Conservation (phyloP, 1,140 invertebrate species). For the Drosophila funebris region DNA sequence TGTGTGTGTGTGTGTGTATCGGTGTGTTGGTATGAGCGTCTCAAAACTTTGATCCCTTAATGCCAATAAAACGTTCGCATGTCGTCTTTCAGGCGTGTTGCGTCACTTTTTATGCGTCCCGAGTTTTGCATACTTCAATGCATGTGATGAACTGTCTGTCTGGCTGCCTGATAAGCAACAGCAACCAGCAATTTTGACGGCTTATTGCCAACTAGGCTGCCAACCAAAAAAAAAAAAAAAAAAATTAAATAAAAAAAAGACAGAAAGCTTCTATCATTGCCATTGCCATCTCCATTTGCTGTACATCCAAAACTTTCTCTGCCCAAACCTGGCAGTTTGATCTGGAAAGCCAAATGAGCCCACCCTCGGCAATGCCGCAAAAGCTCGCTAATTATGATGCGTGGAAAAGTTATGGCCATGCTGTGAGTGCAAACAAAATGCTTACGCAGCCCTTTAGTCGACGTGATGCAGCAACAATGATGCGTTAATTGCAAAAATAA, state of each 20-base stretch:
- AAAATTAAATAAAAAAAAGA: no score
- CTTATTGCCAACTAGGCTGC: slow-evolving; percentile 37
- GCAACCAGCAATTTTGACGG: slow-evolving; percentile 53
- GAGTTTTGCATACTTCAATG: slow-evolving; percentile 66
- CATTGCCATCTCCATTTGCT: background rate
- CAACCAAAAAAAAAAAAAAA: background rate
- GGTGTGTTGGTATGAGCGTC: slow-evolving; percentile 19
- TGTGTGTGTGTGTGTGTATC: slow-evolving; percentile 2
- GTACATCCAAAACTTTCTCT: slow-evolving; percentile 15
- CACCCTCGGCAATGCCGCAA: slow-evolving; percentile 41
- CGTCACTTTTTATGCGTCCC: slow-evolving; percentile 68
- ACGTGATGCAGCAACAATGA: slow-evolving; percentile 79
- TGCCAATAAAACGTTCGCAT: slow-evolving; percentile 81
- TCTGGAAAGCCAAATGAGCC: slow-evolving; percentile 54
- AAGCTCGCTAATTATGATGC: slow-evolving; percentile 74
- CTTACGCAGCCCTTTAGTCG: slow-evolving; percentile 66
- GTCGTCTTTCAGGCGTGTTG: slow-evolving; percentile 74
- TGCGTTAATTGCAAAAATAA: slow-evolving; percentile 79
- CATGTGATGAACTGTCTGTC: slow-evolving; percentile 70
- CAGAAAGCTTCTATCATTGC: background rate
- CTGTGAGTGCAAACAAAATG: slow-evolving; percentile 36
- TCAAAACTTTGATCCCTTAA: slow-evolving; percentile 76
- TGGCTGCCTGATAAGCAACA: slow-evolving; percentile 58
- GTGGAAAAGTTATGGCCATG: slow-evolving; percentile 49
- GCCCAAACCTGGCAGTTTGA: slow-evolving; percentile 47